These are phyloP conservation scores for Pomacea maculata DNA, from an alignment of 1,140 invertebrate species.

Conservation along the genomic window DNA sequence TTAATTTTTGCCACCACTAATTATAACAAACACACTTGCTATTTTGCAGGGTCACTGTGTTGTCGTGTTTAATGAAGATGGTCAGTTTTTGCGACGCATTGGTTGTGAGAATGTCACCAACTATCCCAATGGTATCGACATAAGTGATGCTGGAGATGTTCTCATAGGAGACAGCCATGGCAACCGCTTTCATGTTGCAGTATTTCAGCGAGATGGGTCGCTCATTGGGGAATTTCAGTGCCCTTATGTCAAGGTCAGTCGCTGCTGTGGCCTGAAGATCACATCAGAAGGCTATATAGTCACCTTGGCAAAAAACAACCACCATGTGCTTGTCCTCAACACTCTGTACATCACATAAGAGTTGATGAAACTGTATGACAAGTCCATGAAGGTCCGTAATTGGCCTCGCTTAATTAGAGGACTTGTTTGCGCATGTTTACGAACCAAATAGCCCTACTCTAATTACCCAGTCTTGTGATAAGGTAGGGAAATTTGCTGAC, in stretches of 20 bases:
- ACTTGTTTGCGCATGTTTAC: constrained; percentile 10
- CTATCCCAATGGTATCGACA: constrained; percentile 97
- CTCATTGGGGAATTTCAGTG: constrained; percentile 95
- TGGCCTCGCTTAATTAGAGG: not conserved
- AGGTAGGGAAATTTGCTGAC: constrained; percentile 14
- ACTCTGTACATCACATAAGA: constrained; percentile 81
- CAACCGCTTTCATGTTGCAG: constrained; percentile 95
- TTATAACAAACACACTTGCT: not conserved
- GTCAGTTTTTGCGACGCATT: constrained; percentile 89
- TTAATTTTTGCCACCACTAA: not conserved
- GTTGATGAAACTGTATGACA: constrained; percentile 1
- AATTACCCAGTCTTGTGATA: constrained; percentile 22
- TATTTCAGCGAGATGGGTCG: constrained; percentile 84
- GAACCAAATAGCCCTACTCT: constrained; percentile 17
- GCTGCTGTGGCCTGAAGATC: constrained; percentile 96
- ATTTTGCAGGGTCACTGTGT: constrained; percentile 84
- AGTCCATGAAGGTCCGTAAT: not conserved
- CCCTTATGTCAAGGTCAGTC: constrained; percentile 95
- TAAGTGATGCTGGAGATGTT: constrained; percentile 94
- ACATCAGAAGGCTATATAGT: constrained; percentile 96
- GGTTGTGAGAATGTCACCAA: constrained; percentile 95
- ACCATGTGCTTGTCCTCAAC: constrained; percentile 95
- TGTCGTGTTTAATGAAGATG: constrained; percentile 92
- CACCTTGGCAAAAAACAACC: constrained; percentile 97
- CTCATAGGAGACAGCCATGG: constrained; percentile 97